Evolutionary conservation across 1,140 invertebrate species (phyloP), one percentile per base, ranked within the genome.

Genomic region (Lepidurus apus): DNA sequence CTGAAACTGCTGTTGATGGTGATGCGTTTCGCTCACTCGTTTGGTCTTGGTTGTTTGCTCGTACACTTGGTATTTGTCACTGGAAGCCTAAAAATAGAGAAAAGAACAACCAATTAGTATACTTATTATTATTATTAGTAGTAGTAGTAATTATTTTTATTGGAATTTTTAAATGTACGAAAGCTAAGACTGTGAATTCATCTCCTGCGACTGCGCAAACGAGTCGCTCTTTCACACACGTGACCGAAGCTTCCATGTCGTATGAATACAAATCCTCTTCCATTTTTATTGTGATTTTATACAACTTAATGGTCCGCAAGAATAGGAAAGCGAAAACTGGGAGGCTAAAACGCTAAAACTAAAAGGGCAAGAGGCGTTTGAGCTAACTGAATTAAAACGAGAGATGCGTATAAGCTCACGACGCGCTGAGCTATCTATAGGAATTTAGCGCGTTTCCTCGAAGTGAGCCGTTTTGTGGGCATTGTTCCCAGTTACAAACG

Each of bases 1-100:
- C 21, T 65, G 53, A 65, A 65, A 65, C 53, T 13, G 21, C 21
- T 65, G 9, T 65, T 65, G 53, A 65, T 65, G 53, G 13, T 21
- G 53, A 65, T 65, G 53, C 21, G 53, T 65, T 65, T 65, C 53
- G 53, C 53, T 65, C n/a, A 65, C 53, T 7, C 79, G 17, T 79
- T 81, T 73, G 80, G 78, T 65, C 53, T 65, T 65, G 42, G 77
- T 85, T 77, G 82, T 82, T 74, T 82, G 83, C 34, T 81, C 81
- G 47, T 83, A 83, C 76, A 84, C 83, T 85, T 83, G 42, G 84
- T 83, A 47, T 1, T 65, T 65, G 21, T 65, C 53, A 65, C 53
- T 65, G 53, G 83, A 84, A 78, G 85, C 85, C 86, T 86, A 80
- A 7, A 81, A 82, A 82, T 75, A 77, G 74, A 78, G 73, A 79